Conservation (phyloP, 2,113 vertebrate genomes). For the Microtus ochrogaster region DNA sequence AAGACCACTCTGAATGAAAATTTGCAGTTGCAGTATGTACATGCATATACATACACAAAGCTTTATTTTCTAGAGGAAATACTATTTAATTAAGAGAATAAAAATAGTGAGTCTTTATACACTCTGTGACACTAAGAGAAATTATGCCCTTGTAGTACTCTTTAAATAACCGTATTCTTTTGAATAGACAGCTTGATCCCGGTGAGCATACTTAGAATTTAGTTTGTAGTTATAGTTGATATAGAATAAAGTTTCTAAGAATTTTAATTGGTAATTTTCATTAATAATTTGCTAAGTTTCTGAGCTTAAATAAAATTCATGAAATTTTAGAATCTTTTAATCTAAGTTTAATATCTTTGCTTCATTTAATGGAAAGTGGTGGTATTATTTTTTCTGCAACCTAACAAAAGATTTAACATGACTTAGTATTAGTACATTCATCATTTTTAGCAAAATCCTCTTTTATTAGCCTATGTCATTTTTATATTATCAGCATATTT, state of each 20-base stretch:
- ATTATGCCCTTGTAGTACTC: background rate
- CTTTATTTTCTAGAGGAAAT: background rate
- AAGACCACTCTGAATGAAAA: conserved; percentile 3
- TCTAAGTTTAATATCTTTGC: background rate
- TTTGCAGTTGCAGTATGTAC: background rate
- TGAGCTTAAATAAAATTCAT: conserved; percentile 36
- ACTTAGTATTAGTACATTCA: background rate
- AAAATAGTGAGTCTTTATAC: background rate
- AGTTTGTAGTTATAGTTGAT: background rate
- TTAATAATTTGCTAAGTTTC: conserved; percentile 51
- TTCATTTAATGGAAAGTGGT: background rate
- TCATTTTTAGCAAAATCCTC: background rate
- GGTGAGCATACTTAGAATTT: background rate
- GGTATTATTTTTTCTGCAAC: background rate
- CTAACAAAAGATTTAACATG: background rate
- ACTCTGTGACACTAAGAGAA: background rate
- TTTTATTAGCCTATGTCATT: conserved; percentile 17
- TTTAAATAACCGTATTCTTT: conserved; percentile 47
- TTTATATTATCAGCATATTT: conserved; percentile 35
- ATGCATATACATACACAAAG: background rate
- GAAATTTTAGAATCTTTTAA: conserved; percentile 42
- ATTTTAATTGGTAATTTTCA: conserved; percentile 36
- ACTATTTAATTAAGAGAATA: background rate
- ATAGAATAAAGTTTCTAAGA: background rate
- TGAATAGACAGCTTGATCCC: background rate